Conservation (phyloP, 92 coral and sea anemone genomes). For the Paramuricea clavata region DNA sequence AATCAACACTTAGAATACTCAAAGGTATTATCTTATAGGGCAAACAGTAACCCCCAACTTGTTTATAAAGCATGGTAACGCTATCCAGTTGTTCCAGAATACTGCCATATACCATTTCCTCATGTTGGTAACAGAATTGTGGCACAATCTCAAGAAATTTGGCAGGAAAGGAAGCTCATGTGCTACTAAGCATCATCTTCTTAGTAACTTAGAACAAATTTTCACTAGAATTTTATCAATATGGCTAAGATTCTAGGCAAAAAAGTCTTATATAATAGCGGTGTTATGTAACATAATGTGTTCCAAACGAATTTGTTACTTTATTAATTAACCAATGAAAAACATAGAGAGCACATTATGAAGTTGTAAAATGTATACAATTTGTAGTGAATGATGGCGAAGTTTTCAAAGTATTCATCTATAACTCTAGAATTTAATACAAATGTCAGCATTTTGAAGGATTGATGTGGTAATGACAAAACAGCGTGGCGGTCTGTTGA, state of each 20-base stretch:
- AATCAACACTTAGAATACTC: not conserved
- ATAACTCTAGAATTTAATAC: not conserved
- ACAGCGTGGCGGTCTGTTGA: not conserved
- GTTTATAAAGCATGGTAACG: not conserved
- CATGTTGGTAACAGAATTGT: not conserved
- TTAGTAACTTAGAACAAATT: not conserved
- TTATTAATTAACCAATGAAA: not conserved
- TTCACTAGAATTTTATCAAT: not conserved
- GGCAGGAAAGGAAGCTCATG: not conserved
- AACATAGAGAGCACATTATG: not conserved
- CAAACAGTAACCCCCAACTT: not conserved
- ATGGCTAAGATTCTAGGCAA: not conserved
- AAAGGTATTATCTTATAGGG: not conserved
- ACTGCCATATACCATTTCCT: not conserved
- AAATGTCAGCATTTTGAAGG: not conserved
- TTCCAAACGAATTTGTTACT: not conserved
- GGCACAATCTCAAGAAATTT: not conserved
- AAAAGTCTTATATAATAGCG: not conserved
- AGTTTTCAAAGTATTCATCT: not conserved
- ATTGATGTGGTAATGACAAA: conserved; percentile 4
- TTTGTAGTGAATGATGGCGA: not conserved
- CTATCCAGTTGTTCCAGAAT: not conserved
- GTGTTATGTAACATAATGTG: not conserved
- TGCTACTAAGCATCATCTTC: too few relatives aligned
- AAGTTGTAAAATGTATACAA: not conserved